Base-by-base conservation (phyloP, 1,140 invertebrate genomes). In the Geopemphigus sp. region DNA sequence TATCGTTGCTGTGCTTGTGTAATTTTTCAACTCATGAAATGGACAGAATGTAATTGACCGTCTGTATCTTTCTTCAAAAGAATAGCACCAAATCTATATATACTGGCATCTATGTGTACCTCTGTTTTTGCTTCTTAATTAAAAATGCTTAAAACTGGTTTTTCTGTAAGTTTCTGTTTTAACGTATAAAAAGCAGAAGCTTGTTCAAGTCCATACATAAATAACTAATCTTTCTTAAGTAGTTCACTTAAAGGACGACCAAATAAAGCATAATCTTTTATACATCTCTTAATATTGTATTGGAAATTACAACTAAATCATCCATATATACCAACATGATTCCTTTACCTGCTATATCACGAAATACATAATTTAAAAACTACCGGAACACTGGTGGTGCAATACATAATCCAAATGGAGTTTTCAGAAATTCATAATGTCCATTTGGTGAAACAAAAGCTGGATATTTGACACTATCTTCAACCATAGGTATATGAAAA, bases 321-420 rank as follows among this genome's bases (percentile, higher is more conserved):
- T n/a, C n/a, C n/a, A n/a, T n/a, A n/a, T n/a, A n/a, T n/a, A n/a
- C n/a, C n/a, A n/a, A n/a, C n/a, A n/a, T n/a, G n/a, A n/a, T n/a
- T n/a, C n/a, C n/a, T n/a, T n/a, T n/a, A n/a, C n/a, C n/a, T n/a
- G n/a, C n/a, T n/a, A n/a, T n/a, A n/a, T n/a, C n/a, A n/a, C n/a
- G n/a, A n/a, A n/a, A n/a, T n/a, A n/a, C n/a, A n/a, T 76, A 50
- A 72, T 87, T 84, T 56, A 87, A 86, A 15, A 84, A 81, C 22
- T 84, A 63, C 81, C 86, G 84, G 81, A 88, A 88, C 22, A 85
- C 84, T 19, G 84, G 82, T 19, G 85, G 84, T 45, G 85, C 84
- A 82, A 86, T 87, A 24, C 72, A 76, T 32, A 88, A 81, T 54
- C 88, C 87, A 82, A 88, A 88, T 24, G 87, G 85, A 83, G 88